A percentile compares a stretch with the other conserved stretches of the same genome.
phyloP scores from a whole-genome alignment of 2,888 invertebrate species.

The Syrista parreyssii region DNA sequence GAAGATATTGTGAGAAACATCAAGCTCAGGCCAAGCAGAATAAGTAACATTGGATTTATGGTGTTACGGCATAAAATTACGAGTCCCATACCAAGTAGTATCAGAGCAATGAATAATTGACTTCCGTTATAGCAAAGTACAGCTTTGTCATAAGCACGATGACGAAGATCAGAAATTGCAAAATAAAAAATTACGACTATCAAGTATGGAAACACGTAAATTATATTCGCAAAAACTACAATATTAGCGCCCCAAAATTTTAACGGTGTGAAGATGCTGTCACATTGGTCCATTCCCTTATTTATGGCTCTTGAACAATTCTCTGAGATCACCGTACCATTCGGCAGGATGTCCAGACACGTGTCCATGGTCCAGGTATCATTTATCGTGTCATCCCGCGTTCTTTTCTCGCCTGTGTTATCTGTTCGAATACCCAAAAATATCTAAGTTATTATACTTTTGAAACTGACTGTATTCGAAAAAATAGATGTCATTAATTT shows the following conservation, averaged over 20 bases:
- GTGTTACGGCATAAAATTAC: conserved; percentile 42
- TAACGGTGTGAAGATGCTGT: conserved; percentile 39
- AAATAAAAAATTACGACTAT: conserved; percentile 43
- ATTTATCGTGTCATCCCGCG: background rate
- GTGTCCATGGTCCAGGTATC: background rate
- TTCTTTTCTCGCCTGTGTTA: background rate
- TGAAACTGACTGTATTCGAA: background rate
- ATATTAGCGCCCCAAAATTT: conserved; percentile 51
- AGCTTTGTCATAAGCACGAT: conserved; percentile 48
- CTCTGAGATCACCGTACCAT: conserved; percentile 26
- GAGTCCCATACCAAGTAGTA: conserved; percentile 41
- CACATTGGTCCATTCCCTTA: conserved; percentile 30
- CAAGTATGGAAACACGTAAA: conserved; percentile 50
- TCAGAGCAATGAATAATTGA: conserved; percentile 40
- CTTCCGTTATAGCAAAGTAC: conserved; percentile 43
- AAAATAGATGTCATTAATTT: background rate
- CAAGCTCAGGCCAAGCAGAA: conserved; percentile 40
- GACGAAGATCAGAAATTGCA: conserved; percentile 34
- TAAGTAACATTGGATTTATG: conserved; percentile 24
- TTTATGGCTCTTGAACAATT: conserved; percentile 18
- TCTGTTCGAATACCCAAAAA: background rate
- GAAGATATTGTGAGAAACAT: conserved; percentile 47
- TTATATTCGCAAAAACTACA: conserved; percentile 46
- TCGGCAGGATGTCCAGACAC: conserved; percentile 34
- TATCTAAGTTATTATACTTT: background rate